Conservation (phyloP, 92 coral and sea anemone species). For the Paramuricea clavata region DNA sequence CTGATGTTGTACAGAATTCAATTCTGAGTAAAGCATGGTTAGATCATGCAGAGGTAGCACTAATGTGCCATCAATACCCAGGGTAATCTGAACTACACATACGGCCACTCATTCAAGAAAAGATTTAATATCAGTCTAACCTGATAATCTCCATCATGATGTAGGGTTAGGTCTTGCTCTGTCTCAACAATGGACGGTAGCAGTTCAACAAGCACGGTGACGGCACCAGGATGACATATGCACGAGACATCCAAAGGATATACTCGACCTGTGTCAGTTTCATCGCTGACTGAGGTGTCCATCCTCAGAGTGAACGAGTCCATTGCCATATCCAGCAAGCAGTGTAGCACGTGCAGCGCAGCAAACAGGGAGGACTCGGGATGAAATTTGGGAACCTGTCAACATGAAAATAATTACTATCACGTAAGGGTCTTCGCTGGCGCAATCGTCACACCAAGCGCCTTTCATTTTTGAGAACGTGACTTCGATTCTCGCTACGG, state of each 20-base stretch:
- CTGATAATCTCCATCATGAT: constrained; percentile 24
- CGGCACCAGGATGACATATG: constrained; percentile 89
- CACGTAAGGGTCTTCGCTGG: no score
- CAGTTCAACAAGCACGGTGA: constrained; percentile 88
- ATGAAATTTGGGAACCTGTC: constrained; percentile 57
- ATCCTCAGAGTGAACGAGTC: constrained; percentile 84
- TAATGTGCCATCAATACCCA: no score
- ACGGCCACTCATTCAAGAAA: no score
- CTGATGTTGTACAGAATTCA: no score
- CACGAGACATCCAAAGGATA: constrained; percentile 70
- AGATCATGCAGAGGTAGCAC: no score
- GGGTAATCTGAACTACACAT: no score
- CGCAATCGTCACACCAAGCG: no score
- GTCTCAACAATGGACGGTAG: constrained; percentile 82
- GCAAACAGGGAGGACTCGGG: constrained; percentile 76
- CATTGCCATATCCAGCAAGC: constrained; percentile 93
- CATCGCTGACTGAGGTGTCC: constrained; percentile 27
- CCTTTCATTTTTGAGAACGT: no score
- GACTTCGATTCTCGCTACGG: no score
- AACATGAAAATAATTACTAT: no score
- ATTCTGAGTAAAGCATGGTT: no score
- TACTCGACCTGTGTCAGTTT: constrained; percentile 37
- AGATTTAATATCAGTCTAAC: no score
- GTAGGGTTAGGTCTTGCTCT: constrained; percentile 4
- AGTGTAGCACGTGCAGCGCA: constrained; percentile 88